These are phyloP conservation scores for Geotrupes spiniger DNA, from an alignment of 2,888 invertebrate species.

Conservation along the genomic window DNA sequence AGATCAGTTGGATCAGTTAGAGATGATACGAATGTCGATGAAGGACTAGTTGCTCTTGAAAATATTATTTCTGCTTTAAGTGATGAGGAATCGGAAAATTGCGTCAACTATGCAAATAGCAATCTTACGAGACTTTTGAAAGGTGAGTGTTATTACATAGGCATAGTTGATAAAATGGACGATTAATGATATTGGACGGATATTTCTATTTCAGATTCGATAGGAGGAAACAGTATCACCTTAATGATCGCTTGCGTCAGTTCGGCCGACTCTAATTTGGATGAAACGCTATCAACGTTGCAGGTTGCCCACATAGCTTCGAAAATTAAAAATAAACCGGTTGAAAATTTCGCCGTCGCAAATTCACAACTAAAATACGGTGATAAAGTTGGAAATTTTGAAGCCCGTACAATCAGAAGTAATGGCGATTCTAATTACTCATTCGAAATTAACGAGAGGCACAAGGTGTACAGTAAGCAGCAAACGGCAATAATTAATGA, in stretches of 20 bases:
- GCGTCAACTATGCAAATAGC: slow-evolving; percentile 88
- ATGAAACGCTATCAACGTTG: slow-evolving; percentile 86
- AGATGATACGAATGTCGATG: slow-evolving; percentile 90
- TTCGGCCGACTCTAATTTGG: slow-evolving; percentile 83
- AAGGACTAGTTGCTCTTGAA: slow-evolving; percentile 85
- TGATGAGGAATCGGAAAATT: slow-evolving; percentile 59
- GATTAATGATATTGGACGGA: no score
- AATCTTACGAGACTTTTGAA: slow-evolving; percentile 88
- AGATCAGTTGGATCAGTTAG: slow-evolving; percentile 83
- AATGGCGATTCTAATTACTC: slow-evolving; percentile 23
- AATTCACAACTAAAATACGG: slow-evolving; percentile 58
- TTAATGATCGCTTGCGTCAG: slow-evolving; percentile 95
- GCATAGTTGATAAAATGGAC: no score
- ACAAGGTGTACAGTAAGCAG: slow-evolving; percentile 65
- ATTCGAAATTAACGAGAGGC: slow-evolving; percentile 57
- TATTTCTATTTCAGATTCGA: slow-evolving; percentile 79
- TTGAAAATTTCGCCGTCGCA: slow-evolving; percentile 68
- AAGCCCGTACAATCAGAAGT: slow-evolving; percentile 15
- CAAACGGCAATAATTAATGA: slow-evolving; percentile 67
- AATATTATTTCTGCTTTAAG: slow-evolving; percentile 93
- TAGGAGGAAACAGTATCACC: slow-evolving; percentile 92
- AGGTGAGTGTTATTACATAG: no score
- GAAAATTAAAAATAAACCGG: slow-evolving; percentile 85
- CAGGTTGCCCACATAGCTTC: slow-evolving; percentile 85
- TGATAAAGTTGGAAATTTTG: slow-evolving; percentile 49